Evolutionary conservation across 2,113 vertebrate genomes (phyloP), one percentile per base, ranked within the genome.

Genomic region (Rallus limicola): DNA sequence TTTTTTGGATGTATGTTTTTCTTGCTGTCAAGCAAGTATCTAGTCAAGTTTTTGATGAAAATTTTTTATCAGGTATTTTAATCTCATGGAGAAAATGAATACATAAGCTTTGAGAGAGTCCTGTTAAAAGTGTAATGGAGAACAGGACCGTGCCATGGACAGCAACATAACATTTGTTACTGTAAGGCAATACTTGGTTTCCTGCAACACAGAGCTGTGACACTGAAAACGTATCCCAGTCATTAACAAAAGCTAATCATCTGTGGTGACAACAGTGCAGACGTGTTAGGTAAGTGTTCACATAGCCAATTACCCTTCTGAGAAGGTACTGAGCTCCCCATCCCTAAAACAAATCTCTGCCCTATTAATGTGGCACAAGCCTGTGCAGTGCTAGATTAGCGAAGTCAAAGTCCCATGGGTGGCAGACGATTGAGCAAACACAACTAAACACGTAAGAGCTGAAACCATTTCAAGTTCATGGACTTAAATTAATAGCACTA

Each of bases 341-440:
- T 42, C 29, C 63, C 85, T 76, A 62, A 85, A 95, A 44, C 38
- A 88, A 34, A 86, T 44, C 38, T 91, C 15, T 44, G 80, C 42
- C 21, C 20, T 76, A 34, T 56, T 13, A 75, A 16, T 10, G 60
- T 52, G 31, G 56, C 60, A 55, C 6, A 5, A 77, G 76, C 17
- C 20, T 68, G 46, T 38, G n/a, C 12, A 34, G 18, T 36, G 40
- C 79, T 80, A 34, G 16, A 48, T 87, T 24, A 71, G 34, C 26
- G 68, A 93, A 85, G 21, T 56, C 16, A 42, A 88, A 88, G 38
- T 48, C 58, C 44, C 34, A 38, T 0, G 1, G 78, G 67, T 62
- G 71, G 68, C 0, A 64, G 34, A 46, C 52, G 17, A 23, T 64
- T 92, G 48, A 94, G 29, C 26, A 88, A 87, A 93, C 50, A 62